phyloP scores from a whole-genome alignment of 2,888 invertebrate genomes.

The Pachliopta kotzebuea region DNA sequence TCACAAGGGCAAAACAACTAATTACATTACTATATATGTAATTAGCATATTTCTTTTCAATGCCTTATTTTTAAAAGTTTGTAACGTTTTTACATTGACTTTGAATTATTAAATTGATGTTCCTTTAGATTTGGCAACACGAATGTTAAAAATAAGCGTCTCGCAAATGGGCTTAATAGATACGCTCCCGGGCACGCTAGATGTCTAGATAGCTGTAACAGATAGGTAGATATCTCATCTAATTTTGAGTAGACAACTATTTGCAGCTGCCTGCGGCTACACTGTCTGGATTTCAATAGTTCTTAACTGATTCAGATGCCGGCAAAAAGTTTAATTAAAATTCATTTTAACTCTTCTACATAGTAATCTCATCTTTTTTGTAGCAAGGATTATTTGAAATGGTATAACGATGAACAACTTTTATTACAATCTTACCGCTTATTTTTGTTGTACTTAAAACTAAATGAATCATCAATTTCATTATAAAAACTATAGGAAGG shows the following conservation, averaged over 20 bases:
- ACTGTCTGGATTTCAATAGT: conserved; percentile 26
- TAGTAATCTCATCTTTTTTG: background rate
- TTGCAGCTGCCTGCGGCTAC: conserved; percentile 28
- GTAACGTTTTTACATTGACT: no score
- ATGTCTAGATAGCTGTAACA: conserved; percentile 18
- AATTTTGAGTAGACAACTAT: conserved; percentile 30
- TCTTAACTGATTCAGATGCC: conserved; percentile 20
- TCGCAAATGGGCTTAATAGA: conserved; percentile 12
- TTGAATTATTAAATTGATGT: no score
- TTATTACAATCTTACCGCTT: background rate
- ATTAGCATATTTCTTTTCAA: no score
- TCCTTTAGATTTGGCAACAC: no score
- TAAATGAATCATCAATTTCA: no score
- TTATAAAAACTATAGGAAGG: no score
- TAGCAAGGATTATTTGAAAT: background rate
- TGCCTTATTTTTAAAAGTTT: no score
- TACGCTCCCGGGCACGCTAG: conserved; percentile 15
- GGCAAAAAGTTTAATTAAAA: conserved; percentile 31
- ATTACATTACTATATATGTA: no score
- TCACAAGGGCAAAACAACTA: no score
- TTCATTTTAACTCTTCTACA: background rate
- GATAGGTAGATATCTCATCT: conserved; percentile 24
- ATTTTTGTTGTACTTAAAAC: no score
- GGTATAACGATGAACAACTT: background rate
- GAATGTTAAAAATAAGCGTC: background rate